phyloP scores from a whole-genome alignment of 1,140 invertebrate genomes.

The Aphelinus certus region DNA sequence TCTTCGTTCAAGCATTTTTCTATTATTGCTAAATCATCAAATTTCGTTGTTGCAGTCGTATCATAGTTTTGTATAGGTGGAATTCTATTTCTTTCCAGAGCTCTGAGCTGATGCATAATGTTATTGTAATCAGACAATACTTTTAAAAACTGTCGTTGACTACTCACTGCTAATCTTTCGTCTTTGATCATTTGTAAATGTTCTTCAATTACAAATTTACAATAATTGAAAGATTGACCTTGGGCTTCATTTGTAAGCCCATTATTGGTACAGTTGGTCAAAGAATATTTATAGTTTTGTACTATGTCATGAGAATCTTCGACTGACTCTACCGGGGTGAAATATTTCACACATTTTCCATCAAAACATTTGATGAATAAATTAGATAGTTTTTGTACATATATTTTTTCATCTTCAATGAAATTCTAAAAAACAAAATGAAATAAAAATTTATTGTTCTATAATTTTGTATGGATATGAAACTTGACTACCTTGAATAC shows the following conservation, averaged over 20 bases:
- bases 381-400: too few relatives aligned
- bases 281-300: neutral
- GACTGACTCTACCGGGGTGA: neutral
- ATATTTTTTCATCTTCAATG: too few relatives aligned
- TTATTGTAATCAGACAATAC: neutral
- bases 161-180: neutral
- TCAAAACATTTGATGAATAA: neutral
- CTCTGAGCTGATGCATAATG: neutral
- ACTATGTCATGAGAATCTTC: neutral
- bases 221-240: neutral
- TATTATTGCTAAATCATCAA: neutral
- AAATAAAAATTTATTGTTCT: too few relatives aligned
- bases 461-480: too few relatives aligned
- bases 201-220: neutral
- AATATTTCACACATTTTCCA: neutral
- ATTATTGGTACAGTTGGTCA: neutral
- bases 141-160: constrained; percentile 9
- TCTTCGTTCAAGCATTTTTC: constrained; percentile 3
- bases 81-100: neutral
- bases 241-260: neutral
- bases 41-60: too few relatives aligned
- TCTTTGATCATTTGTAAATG: constrained; percentile 1
- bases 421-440: too few relatives aligned
- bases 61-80: too few relatives aligned
- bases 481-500: too few relatives aligned